Percentiles rank a stretch among this genome's conserved stretches.
Conservation (phyloP, 1,140 invertebrate species). For the Bombus confusus region DNA sequence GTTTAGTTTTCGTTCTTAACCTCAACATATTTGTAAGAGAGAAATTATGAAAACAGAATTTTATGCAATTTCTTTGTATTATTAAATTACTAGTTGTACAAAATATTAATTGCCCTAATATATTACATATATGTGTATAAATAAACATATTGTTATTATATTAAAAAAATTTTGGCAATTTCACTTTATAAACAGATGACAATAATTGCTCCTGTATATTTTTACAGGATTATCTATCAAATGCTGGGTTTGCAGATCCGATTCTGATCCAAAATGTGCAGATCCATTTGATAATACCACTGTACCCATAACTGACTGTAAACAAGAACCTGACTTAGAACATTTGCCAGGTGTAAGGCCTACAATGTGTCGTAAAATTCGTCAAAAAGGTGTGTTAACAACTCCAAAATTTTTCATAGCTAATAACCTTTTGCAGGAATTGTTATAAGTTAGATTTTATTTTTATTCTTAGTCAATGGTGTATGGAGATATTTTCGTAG, state of each 20-base stretch:
- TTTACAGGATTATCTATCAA: slow-evolving; percentile 88
- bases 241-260: slow-evolving; percentile 96
- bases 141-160: neutral
- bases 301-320: slow-evolving; percentile 93
- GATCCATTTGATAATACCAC: slow-evolving; percentile 97
- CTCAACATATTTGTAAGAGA: neutral
- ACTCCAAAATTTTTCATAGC: neutral
- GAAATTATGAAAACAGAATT: neutral
- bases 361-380: slow-evolving; percentile 95
- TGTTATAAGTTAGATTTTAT: slow-evolving; percentile 50
- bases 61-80: neutral
- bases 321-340: slow-evolving; percentile 85
- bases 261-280: slow-evolving; percentile 93
- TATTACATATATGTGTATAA: neutral
- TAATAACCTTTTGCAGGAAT: neutral
- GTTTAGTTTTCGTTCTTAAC: slow-evolving; percentile 11
- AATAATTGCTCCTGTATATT: slow-evolving; percentile 6
- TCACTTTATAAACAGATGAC: neutral
- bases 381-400: slow-evolving; percentile 90
- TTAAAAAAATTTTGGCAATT: neutral
- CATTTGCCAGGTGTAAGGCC: slow-evolving; percentile 88
- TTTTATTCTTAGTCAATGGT: slow-evolving; percentile 88
- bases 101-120: neutral
- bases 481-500: slow-evolving; percentile 95
- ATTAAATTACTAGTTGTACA: too few species aligned